Base-by-base conservation (phyloP, 2,797 vertebrate genomes). In the Otolemur crassicaudatus region DNA sequence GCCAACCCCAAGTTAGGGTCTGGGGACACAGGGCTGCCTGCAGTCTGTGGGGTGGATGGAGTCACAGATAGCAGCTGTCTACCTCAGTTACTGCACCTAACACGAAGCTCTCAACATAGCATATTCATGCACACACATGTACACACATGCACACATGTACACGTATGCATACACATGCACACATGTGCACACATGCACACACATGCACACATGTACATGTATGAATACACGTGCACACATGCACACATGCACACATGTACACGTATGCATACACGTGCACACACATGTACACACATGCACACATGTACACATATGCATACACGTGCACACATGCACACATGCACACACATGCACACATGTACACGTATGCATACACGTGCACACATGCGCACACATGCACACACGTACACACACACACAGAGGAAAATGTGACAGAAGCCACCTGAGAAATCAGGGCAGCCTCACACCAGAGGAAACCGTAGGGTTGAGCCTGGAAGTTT, bases 31-130 rank as follows among this genome's bases (percentile, higher is more conserved):
- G 27, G 3, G 40, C n/a, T 46, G 49, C n/a, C 58, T 34, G 19
- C 14, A 5, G 34, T 25, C 56, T 58, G 31, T 16, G 2, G 2
- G 8, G 7, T 16, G 0, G 23, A 61, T 19, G 31, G 87, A 53
- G 60, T 17, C 49, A 46, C 43, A 49, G 12, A 46, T 0, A 12
- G 31, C 27, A 53, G 1, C 19, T 29, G 40, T 0, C 43, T 56
- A 5, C 6, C 23, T 23, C 7, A 1, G 58, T 10, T 3, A 23
- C 0, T 0, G 27, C 58, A 67, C 49, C 37, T 19, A 12, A 20
- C 14, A 5, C 79, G 87, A 20, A 43, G 20, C 25, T 49, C 20
- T 60, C 83, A n/a, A 27, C 27, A 0, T 65, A 53, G 27, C 60
- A 7, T 12, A 25, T 13, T 4, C 76, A 16, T 1, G 12, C 76